Percentiles rank a stretch among this genome's conserved stretches.
Conservation (phyloP, 2,888 invertebrate species). For the Cylindroiulus punctatus region DNA sequence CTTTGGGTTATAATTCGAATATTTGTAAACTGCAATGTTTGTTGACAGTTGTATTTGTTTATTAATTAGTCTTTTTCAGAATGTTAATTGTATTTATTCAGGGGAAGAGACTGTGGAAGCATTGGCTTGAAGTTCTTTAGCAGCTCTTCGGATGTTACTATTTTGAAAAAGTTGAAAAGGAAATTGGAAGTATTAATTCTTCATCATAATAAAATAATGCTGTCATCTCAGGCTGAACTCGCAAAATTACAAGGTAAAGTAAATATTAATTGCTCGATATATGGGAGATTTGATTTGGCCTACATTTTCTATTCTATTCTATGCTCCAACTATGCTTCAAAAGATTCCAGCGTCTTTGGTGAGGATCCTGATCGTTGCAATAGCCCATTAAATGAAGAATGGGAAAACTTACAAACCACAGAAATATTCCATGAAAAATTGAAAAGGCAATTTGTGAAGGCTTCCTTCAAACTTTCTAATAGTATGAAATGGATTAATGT, state of each 20-base stretch:
- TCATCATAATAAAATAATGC: background rate
- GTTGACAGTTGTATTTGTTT: background rate
- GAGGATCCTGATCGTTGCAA: background rate
- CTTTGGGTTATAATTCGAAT: no score
- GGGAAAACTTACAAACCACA: background rate
- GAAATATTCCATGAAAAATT: slow-evolving; percentile 55
- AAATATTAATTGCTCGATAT: background rate
- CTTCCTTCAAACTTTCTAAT: background rate
- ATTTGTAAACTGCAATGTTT: no score
- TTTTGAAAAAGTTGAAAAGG: slow-evolving; percentile 49
- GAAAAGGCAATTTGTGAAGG: background rate
- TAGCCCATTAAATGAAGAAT: slow-evolving; percentile 14
- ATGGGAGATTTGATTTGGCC: no score
- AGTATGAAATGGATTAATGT: background rate
- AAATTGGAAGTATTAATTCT: background rate
- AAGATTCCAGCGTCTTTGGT: background rate
- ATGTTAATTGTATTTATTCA: background rate
- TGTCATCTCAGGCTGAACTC: slow-evolving; percentile 31
- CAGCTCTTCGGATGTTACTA: slow-evolving; percentile 72
- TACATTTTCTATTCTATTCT: no score
- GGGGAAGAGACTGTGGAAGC: slow-evolving; percentile 67
- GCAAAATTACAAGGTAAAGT: background rate
- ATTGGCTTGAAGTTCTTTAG: slow-evolving; percentile 81
- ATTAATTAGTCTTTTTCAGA: background rate
- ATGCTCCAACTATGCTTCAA: background rate